phyloP scores from a whole-genome alignment of 2,113 vertebrate species.

The Rattus norvegicus region GRCr8 NC_086032.1:100804501-100805000 shows the following conservation, averaged over 20 bases:
- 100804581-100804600: neutral
- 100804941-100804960: neutral
- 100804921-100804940: neutral
- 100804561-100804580: neutral
- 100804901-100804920: constrained; percentile 8
- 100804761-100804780: neutral
- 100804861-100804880: neutral
- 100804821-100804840: neutral
- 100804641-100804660: neutral
- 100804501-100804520: neutral
- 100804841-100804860: neutral
- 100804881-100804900: neutral
- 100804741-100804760: neutral
- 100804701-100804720: neutral
- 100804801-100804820: neutral
- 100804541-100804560: neutral
- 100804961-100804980: neutral
- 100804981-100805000: constrained; percentile 3
- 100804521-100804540: neutral
- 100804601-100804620: neutral
- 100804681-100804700: too few species aligned
- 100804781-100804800: neutral
- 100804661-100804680: neutral
- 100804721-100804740: neutral
- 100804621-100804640: neutral